Conservation (phyloP, 2,888 invertebrate genomes). For the Ceriagrion tenellum region DNA sequence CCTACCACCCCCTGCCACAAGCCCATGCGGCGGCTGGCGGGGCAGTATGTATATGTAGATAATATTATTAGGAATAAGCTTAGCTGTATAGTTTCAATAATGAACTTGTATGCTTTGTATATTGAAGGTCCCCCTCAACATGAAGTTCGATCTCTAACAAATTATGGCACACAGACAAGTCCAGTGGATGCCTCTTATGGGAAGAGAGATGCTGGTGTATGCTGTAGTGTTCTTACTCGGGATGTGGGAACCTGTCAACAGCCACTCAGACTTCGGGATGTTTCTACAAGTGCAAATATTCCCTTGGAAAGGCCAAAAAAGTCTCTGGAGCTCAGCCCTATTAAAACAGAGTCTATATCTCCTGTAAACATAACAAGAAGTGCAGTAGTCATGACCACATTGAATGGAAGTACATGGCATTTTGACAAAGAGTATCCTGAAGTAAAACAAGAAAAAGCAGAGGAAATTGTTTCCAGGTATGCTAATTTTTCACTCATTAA, state of each 20-base stretch:
- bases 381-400: constrained; percentile 13
- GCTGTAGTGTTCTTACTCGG: constrained; percentile 82
- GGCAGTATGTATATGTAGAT: no score
- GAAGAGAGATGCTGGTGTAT: constrained; percentile 84
- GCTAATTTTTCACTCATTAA: no score
- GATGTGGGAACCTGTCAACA: constrained; percentile 83
- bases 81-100: no score
- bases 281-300: constrained; percentile 70
- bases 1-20: no score
- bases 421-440: constrained; percentile 45
- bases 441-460: background rate
- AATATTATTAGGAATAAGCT: no score
- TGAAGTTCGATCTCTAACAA: constrained; percentile 44
- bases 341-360: constrained; percentile 13
- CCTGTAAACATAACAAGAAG: background rate
- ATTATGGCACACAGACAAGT: constrained; percentile 42
- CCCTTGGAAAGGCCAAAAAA: constrained; percentile 14
- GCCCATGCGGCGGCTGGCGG: no score
- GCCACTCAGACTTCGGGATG: constrained; percentile 73
- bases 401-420: constrained; percentile 44
- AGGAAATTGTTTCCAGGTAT: background rate
- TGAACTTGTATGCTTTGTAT: background rate
- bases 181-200: background rate
- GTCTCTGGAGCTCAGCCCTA: constrained; percentile 24
- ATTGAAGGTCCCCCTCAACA: background rate